Conservation (phyloP, 2,888 invertebrate genomes). For the Ophioninae sp. region DNA sequence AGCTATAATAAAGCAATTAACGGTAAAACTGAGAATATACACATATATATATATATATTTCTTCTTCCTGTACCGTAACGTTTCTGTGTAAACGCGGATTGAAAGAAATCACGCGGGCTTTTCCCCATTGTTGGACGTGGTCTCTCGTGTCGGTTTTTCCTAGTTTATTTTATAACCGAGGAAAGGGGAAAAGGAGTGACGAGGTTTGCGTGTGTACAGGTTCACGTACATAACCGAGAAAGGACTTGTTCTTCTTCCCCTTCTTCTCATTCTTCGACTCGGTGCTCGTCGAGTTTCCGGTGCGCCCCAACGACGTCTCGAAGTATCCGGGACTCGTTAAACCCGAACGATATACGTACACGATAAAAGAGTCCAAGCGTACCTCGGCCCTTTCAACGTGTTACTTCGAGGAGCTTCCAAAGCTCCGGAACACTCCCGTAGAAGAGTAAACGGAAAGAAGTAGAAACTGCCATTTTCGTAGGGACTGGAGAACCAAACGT, state of each 20-base stretch:
- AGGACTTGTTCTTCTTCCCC: slow-evolving; percentile 32
- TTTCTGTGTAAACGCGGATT: background rate
- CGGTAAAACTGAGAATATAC: slow-evolving; percentile 34
- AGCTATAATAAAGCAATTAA: slow-evolving; percentile 54
- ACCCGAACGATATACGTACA: slow-evolving; percentile 9
- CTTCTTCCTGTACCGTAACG: slow-evolving; percentile 30
- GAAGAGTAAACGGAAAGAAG: background rate
- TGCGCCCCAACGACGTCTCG: slow-evolving; percentile 35
- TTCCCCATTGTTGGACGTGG: slow-evolving; percentile 42
- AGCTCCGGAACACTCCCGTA: background rate
- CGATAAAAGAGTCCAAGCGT: background rate
- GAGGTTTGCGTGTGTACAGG: background rate
- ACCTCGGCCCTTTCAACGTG: slow-evolving; percentile 6
- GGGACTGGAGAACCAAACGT: background rate
- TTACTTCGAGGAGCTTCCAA: slow-evolving; percentile 23
- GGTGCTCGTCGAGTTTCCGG: slow-evolving; percentile 49
- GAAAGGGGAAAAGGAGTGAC: background rate
- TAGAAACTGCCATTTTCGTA: background rate
- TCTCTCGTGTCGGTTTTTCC: slow-evolving; percentile 35
- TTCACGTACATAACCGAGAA: background rate
- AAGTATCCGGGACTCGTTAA: slow-evolving; percentile 54
- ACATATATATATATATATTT: background rate
- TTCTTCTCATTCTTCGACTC: no score
- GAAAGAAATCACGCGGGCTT: slow-evolving; percentile 19
- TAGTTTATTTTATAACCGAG: slow-evolving; percentile 33